Conservation (phyloP, 1,140 invertebrate species). For the Magallana angulata region DNA sequence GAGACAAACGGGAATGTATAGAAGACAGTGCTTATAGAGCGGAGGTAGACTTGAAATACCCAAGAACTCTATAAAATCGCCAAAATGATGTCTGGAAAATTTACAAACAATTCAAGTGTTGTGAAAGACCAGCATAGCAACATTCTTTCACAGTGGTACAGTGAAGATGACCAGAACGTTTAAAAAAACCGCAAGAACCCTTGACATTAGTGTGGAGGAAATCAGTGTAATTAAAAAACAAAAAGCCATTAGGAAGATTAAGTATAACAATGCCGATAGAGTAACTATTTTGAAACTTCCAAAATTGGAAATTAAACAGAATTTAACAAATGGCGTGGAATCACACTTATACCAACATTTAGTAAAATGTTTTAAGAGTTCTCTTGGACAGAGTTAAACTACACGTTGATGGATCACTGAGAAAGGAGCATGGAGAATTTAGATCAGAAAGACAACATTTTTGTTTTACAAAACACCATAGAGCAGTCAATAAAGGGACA, state of each 20-base stretch:
- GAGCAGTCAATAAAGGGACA: background rate
- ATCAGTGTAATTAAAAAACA: background rate
- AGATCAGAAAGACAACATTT: background rate
- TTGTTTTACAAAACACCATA: background rate
- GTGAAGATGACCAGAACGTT: conserved; percentile 19
- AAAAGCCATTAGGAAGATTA: background rate
- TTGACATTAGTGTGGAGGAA: conserved; percentile 30
- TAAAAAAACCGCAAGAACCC: background rate
- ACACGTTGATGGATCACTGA: background rate
- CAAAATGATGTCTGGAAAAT: too few relatives aligned
- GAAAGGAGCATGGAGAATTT: background rate
- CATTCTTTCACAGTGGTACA: background rate
- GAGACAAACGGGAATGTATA: background rate
- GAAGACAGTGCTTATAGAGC: background rate
- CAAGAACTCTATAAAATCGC: background rate
- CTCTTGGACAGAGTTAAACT: conserved; percentile 12
- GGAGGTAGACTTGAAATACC: background rate
- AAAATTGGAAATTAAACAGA: background rate
- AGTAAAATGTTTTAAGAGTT: conserved; percentile 33
- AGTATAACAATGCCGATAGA: background rate
- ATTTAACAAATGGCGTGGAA: conserved; percentile 22
- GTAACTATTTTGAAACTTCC: too few relatives aligned
- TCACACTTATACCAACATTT: conserved; percentile 5
- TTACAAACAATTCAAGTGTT: too few relatives aligned
- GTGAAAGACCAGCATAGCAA: conserved; percentile 31